Evolutionary conservation across 2,113 vertebrate species (phyloP).

Genomic region (Thalassoma bifasciatum): DNA sequence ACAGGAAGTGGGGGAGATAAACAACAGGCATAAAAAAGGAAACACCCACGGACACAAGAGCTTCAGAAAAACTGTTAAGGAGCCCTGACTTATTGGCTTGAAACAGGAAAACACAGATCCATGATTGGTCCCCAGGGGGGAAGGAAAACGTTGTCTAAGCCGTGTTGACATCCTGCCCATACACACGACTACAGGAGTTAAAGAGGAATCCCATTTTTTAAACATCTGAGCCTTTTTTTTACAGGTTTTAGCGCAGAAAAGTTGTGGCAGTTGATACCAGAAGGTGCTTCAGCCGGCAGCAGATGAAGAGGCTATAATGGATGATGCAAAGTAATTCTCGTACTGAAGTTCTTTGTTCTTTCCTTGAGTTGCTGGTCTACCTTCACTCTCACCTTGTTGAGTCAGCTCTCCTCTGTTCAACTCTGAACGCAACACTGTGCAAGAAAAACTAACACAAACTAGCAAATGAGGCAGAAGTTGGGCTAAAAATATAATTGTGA

Average conservation of each 20-base stretch:
- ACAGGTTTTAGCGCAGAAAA: no score
- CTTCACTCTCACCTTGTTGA: no score
- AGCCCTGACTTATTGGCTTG: neutral
- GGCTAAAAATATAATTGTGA: no score
- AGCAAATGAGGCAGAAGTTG: no score
- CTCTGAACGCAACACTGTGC: no score
- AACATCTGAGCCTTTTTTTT: no score
- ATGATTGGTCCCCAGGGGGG: neutral
- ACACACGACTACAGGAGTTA: neutral
- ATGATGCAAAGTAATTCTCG: neutral
- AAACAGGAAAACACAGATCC: conserved; percentile 1
- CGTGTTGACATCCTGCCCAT: neutral
- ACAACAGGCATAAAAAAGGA: conserved; percentile 9
- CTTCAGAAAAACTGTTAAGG: conserved; percentile 2
- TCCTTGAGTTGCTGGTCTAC: no score
- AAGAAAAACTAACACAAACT: no score
- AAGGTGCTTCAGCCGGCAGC: neutral
- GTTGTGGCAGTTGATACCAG: no score
- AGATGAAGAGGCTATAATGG: no score
- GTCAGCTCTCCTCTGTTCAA: no score
- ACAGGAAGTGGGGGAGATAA: conserved; percentile 25
- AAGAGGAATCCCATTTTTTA: neutral
- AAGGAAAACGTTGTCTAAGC: neutral
- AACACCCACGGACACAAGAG: conserved; percentile 10
- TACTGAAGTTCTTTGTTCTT: neutral